A percentile compares a stretch with the other conserved stretches of the same genome.
These are phyloP conservation scores for Chaenogobius annularis DNA, from an alignment of 2,113 vertebrate species.

Conservation along the genomic window DNA sequence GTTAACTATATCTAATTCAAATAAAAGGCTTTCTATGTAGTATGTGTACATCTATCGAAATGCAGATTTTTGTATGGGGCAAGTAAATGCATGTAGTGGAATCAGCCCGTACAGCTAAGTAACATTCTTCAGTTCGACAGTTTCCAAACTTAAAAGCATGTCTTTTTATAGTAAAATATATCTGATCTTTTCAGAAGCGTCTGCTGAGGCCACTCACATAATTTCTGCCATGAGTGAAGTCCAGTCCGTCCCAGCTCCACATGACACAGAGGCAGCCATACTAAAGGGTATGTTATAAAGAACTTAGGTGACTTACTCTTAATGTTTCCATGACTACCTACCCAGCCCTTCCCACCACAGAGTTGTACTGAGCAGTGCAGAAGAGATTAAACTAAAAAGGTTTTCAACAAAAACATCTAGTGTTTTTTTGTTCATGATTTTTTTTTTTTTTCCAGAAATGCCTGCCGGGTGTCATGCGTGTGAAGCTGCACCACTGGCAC, in stretches of 20 bases:
- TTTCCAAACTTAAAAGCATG: neutral
- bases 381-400: too few species aligned
- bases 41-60: too few species aligned
- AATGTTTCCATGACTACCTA: neutral
- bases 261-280: constrained; percentile 62
- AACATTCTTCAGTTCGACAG: neutral
- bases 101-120: too few species aligned
- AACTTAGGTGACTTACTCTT: neutral
- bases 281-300: neutral
- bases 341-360: too few species aligned
- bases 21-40: too few species aligned
- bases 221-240: constrained; percentile 91
- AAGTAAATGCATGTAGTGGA: too few species aligned
- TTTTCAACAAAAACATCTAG: neutral
- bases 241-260: constrained; percentile 84
- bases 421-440: neutral
- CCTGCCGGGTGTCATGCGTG: constrained; percentile 68
- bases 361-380: too few species aligned
- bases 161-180: neutral
- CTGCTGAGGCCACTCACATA: constrained; percentile 87
- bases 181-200: constrained; percentile 76
- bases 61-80: too few species aligned
- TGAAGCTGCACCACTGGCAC: constrained; percentile 4
- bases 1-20: too few species aligned
- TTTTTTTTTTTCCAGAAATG: neutral